Evolutionary conservation across 2,888 invertebrate genomes (phyloP).

Genomic region (Drosophila infuscata): DNA sequence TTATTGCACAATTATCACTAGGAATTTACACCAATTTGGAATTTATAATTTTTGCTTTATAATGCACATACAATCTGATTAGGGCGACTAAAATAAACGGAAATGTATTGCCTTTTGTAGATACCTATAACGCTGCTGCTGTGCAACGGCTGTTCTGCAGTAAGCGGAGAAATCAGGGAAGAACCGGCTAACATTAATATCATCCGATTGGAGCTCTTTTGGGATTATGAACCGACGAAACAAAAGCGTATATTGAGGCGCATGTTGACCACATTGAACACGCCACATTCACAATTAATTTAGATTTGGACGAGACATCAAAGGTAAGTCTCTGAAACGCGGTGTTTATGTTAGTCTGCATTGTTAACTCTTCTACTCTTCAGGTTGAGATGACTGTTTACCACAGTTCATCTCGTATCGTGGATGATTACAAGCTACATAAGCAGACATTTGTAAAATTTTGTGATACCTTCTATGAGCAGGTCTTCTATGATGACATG

Average conservation of each 20-base stretch:
- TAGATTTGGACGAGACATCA: conserved; percentile 11
- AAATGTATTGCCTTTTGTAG: conserved; percentile 9
- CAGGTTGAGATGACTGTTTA: conserved; percentile 9
- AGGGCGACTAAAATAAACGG: neutral
- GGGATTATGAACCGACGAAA: conserved; percentile 55
- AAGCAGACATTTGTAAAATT: conserved; percentile 25
- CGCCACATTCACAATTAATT: neutral
- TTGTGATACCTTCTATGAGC: conserved; percentile 28
- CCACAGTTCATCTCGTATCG: conserved; percentile 50
- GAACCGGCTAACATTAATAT: neutral
- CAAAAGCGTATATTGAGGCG: rapidly evolving
- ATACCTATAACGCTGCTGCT: neutral
- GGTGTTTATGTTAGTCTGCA: neutral
- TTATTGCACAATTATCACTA: neutral
- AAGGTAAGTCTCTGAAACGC: conserved; percentile 27
- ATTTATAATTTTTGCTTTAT: conserved; percentile 3
- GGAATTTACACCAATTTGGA: conserved; percentile 2
- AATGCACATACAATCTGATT: neutral
- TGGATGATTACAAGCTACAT: conserved; percentile 42
- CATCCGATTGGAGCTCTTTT: conserved; percentile 41
- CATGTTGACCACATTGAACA: conserved; percentile 16
- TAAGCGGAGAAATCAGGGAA: conserved; percentile 6
- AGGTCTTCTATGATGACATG: conserved; percentile 40
- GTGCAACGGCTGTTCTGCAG: conserved; percentile 17
- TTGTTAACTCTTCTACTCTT: neutral